Base-by-base conservation (phyloP, 2,888 invertebrate genomes). In the Acrobasis consociella region DNA sequence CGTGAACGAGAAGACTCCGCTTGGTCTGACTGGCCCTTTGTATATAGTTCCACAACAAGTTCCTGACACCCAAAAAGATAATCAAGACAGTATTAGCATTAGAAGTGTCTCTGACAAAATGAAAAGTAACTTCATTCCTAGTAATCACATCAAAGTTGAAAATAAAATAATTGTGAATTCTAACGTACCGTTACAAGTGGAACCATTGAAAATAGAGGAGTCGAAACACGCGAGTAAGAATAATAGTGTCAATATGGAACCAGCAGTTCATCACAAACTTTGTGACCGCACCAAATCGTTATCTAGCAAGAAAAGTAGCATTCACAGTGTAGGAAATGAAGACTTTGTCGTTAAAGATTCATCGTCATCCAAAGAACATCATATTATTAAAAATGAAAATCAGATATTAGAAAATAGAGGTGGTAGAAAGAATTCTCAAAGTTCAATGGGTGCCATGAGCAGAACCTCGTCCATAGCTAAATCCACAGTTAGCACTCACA, bases 231-330 rank as follows among this genome's bases (percentile, higher is more conserved):
- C 78, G 60, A 79, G 77, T 65, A 83, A 82, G 58, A 83, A 74
- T 68, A 83, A 79, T 66, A 80, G 77, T 39, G 74, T 86, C 59
- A 81, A 73, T 65, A 86, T 90, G 82, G 91, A 92, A 71, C 91
- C 91, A 11, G 75, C 94, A 50, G 92, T 94, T 0, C 94, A 95
- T 78, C 95, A 95, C 73, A 93, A 94, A 61, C 84, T 94, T 15
- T 95, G 94, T 76, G 94, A 94, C 73, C 85, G 91, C 52, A 91
- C 91, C 42, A 89, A 87, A 72, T 86, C 91, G 0, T 78, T 89
- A 62, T 89, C 91, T 37, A 91, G 92, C 65, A 89, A 87, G 67
- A 91, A 85, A 72, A 91, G 89, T 74, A 90, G 90, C 69, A 79
- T 80, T 67, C 83, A 81, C 46, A 91, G 89, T 67, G 73, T 77